Conservation (phyloP, 2,888 invertebrate species). For the Monoplex corrugatus region DNA sequence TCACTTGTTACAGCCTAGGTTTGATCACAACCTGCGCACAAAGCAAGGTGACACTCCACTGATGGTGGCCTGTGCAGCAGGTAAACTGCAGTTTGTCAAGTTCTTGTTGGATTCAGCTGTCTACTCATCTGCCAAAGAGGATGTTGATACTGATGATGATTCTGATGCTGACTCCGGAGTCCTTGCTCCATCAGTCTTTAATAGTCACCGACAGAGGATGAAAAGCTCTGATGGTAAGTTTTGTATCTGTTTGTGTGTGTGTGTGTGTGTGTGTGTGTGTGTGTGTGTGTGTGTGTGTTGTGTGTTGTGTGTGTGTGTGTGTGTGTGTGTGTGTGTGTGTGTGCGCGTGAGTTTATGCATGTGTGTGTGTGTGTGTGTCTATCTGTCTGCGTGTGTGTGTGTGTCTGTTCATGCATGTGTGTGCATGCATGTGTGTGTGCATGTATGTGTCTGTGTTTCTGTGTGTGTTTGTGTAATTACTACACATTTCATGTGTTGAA, state of each 20-base stretch:
- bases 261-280: neutral
- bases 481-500: neutral
- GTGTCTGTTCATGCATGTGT: neutral
- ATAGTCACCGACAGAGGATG: neutral
- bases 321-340: neutral
- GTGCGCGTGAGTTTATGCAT: neutral
- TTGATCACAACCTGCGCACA: slow-evolving; percentile 78
- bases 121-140: slow-evolving; percentile 64
- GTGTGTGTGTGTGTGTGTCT: slow-evolving; percentile 19
- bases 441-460: neutral
- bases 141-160: slow-evolving; percentile 57
- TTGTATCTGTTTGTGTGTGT: neutral
- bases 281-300: neutral
- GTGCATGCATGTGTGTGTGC: slow-evolving; percentile 7
- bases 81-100: slow-evolving; percentile 65
- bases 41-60: slow-evolving; percentile 75
- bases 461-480: neutral
- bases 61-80: slow-evolving; percentile 74
- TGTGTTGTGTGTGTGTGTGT: neutral
- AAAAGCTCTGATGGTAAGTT: slow-evolving; percentile 40
- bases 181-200: slow-evolving; percentile 55
- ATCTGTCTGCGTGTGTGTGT: slow-evolving; percentile 10
- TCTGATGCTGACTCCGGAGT: slow-evolving; percentile 73
- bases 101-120: slow-evolving; percentile 76
- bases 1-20: slow-evolving; percentile 69